Percentiles rank a stretch among this genome's conserved stretches.
Evolutionary conservation across 2,888 invertebrate species (phyloP).

Genomic region (Cerastis rubricosa): DNA sequence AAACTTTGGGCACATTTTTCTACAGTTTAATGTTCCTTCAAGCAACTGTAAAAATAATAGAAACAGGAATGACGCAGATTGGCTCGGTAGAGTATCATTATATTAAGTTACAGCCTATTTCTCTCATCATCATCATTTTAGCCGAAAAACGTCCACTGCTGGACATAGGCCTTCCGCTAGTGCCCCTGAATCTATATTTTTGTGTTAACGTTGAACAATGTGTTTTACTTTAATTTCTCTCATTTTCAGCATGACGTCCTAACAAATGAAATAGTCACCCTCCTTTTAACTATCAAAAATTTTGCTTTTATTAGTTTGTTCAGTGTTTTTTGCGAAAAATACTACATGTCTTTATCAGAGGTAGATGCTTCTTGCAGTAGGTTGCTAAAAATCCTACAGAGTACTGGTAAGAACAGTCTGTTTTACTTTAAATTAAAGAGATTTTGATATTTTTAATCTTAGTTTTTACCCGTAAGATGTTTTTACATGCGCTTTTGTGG

Average conservation of each 20-base stretch:
- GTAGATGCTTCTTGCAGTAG: constrained; percentile 36
- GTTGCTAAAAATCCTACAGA: constrained; percentile 16
- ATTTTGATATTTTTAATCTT: too few species aligned
- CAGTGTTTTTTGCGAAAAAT: constrained; percentile 26
- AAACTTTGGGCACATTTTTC: constrained; percentile 19
- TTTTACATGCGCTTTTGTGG: too few species aligned
- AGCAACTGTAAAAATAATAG: constrained; percentile 13
- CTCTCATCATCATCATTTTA: too few species aligned
- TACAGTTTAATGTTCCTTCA: constrained; percentile 30
- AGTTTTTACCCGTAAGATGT: too few species aligned
- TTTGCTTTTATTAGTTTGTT: background rate
- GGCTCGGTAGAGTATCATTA: background rate
- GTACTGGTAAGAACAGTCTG: constrained; percentile 16
- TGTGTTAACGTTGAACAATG: background rate
- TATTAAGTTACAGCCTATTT: background rate
- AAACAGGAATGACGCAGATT: background rate
- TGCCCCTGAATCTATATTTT: too few species aligned
- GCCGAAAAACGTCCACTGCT: too few species aligned
- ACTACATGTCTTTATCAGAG: constrained; percentile 24
- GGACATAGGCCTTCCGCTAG: too few species aligned
- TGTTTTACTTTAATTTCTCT: background rate
- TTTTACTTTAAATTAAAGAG: too few species aligned
- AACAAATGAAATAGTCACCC: background rate
- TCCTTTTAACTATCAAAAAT: constrained; percentile 20
- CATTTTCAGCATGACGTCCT: background rate